Evolutionary conservation across 2,797 vertebrate genomes (phyloP), one percentile per base, ranked within the genome.

Genomic region (Discoglossus pictus): DNA sequence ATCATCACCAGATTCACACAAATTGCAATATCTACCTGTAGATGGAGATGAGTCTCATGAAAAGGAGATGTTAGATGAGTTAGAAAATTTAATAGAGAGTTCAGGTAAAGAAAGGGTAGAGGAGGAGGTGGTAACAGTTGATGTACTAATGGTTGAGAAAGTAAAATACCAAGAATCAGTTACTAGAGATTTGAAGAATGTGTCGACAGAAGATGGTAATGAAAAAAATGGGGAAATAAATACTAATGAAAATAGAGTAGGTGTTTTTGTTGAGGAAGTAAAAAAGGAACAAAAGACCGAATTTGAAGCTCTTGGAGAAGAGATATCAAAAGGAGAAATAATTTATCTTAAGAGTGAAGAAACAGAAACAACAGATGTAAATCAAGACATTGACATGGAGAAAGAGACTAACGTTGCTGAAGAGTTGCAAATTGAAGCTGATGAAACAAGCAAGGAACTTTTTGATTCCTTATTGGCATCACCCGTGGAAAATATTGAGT

Each of bases 291-390:
- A 34, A 13, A 38, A 42, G 6, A n/a, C 15, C 13, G 23, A 16
- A 25, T 17, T 17, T 52, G 47, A 40, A 52, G 16, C 38, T 17
- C 16, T 23, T 17, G 52, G 15, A 39, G 61, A 52, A 18, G 36
- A 63, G 27, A 3, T n/a, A 12, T 3, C 10, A 15, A 18, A 24
- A 31, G 61, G 52, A 39, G 23, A 20, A 25, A 4, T 10, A 24
- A 31, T 38, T n/a, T 3, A 36, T 50, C 12, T 50, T 17, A 12
- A 36, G 47, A 25, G 10, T 38, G 46, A 48, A 24, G 7, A 61
- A 25, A 24, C 16, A 35, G 6, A 36, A 36, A 11, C 5, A 23
- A 23, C 2, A 15, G 13, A 61, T n/a, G 16, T 11, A 20, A 38
- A 27, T 9, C 15, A 52, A 1, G 48, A 31, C 12, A 20, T 6